Evolutionary conservation across 2,113 vertebrate species (phyloP).

Genomic region (Pseudorhombus dupliciocellatus): DNA sequence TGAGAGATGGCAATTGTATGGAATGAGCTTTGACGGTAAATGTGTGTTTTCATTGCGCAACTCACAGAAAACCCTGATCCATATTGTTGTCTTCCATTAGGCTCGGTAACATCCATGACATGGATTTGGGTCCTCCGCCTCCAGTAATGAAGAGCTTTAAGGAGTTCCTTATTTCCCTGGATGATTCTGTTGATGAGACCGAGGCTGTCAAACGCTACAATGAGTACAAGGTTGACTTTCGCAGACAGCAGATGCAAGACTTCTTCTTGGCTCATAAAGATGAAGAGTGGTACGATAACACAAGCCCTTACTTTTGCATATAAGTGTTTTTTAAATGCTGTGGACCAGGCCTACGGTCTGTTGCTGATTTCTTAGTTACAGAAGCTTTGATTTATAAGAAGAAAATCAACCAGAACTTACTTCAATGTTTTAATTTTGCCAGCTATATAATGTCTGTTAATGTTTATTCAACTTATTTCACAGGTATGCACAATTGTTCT

Average conservation of each 20-base stretch:
- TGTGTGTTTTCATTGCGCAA: not conserved
- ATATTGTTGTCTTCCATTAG: conserved; percentile 64
- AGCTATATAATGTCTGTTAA: conserved; percentile 65
- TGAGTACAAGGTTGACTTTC: conserved; percentile 93
- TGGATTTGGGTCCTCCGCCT: conserved; percentile 87
- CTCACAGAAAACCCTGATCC: not conserved
- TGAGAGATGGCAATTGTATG: conserved; percentile 60
- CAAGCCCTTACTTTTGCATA: conserved; percentile 23
- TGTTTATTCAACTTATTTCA: conserved; percentile 66
- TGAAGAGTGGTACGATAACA: conserved; percentile 90
- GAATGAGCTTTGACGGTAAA: not conserved
- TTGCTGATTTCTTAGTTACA: too few relatives aligned
- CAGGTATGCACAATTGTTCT: conserved; percentile 68
- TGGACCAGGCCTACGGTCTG: too few relatives aligned
- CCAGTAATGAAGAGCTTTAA: conserved; percentile 94
- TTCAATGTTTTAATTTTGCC: conserved; percentile 7
- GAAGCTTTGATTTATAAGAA: too few relatives aligned
- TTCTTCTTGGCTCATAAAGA: conserved; percentile 96
- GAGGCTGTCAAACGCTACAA: conserved; percentile 94
- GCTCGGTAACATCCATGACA: conserved; percentile 90
- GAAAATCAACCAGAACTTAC: not conserved
- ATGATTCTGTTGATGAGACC: conserved; percentile 92
- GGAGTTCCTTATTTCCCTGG: conserved; percentile 90
- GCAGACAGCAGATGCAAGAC: conserved; percentile 95
- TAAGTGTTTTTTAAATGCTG: not conserved